Conservation (phyloP, 2,797 vertebrate genomes). For the Potorous gilbertii region DNA sequence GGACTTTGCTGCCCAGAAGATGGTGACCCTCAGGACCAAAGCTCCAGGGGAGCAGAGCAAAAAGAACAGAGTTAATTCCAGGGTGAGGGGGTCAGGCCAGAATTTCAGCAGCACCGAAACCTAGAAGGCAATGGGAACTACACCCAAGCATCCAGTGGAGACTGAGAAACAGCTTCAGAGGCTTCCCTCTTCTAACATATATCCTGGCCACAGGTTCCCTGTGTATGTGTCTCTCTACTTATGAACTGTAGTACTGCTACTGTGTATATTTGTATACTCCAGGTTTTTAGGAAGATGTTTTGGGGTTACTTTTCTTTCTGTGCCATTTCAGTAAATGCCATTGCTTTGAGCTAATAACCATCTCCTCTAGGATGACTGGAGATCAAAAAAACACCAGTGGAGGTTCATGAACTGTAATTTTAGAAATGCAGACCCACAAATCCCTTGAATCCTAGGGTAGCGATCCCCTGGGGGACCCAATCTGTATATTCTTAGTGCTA, state of each 20-base stretch:
- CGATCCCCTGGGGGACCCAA: not conserved
- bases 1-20: not conserved
- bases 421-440: not conserved
- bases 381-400: not conserved
- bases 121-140: not conserved
- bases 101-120: not conserved
- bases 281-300: not conserved
- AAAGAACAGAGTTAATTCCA: not conserved
- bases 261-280: not conserved
- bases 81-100: not conserved
- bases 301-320: not conserved
- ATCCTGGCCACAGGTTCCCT: not conserved
- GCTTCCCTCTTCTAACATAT: not conserved
- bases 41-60: not conserved
- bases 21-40: not conserved
- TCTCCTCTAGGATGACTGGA: not conserved
- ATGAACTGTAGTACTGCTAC: not conserved
- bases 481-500: not conserved
- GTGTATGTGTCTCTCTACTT: not conserved
- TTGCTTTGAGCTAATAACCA: not conserved
- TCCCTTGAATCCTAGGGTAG: not conserved
- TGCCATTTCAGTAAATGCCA: not conserved
- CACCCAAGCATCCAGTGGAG: not conserved
- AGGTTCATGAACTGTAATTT: not conserved
- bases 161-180: not conserved